Percentiles rank a stretch among this genome's conserved stretches.
Evolutionary conservation across 2,888 invertebrate species (phyloP).

Genomic region (Zaprionus lineosus): DNA sequence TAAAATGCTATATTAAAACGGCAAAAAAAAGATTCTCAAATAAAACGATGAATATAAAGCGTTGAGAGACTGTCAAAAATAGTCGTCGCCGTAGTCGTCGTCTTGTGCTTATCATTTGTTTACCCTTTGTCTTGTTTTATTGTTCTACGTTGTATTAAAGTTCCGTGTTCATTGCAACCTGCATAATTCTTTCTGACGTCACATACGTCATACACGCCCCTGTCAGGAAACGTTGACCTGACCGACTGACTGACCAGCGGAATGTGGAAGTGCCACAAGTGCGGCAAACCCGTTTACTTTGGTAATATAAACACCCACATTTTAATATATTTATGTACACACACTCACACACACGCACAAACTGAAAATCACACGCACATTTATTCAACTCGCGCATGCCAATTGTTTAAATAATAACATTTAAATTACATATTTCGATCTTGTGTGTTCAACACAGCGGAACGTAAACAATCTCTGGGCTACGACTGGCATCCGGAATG

Average conservation of each 20-base stretch:
- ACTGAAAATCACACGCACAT: neutral
- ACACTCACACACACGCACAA: conserved; percentile 7
- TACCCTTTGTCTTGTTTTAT: conserved; percentile 69
- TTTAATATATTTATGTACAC: conserved; percentile 11
- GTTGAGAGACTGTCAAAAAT: conserved; percentile 7
- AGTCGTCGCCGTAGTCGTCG: conserved; percentile 30
- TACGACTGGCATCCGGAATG: conserved; percentile 94
- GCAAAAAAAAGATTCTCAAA: conserved; percentile 39
- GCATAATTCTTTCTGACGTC: conserved; percentile 60
- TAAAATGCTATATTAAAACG: conserved; percentile 9
- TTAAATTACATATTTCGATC: conserved; percentile 48
- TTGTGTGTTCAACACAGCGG: conserved; percentile 85
- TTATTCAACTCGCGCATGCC: conserved; percentile 23
- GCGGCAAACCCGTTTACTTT: conserved; percentile 91
- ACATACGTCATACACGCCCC: conserved; percentile 41
- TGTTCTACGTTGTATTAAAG: conserved; percentile 45
- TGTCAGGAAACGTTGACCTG: conserved; percentile 53
- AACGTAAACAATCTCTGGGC: conserved; percentile 92
- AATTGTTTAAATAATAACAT: conserved; percentile 59
- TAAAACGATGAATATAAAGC: conserved; percentile 49
- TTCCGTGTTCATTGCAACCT: conserved; percentile 56
- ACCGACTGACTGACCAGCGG: conserved; percentile 42
- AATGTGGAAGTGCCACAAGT: conserved; percentile 93
- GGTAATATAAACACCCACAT: conserved; percentile 83
- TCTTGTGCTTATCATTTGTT: conserved; percentile 59